These are phyloP conservation scores for Brachypterus glaber DNA, from an alignment of 2,888 invertebrate species.

Conservation along the genomic window DNA sequence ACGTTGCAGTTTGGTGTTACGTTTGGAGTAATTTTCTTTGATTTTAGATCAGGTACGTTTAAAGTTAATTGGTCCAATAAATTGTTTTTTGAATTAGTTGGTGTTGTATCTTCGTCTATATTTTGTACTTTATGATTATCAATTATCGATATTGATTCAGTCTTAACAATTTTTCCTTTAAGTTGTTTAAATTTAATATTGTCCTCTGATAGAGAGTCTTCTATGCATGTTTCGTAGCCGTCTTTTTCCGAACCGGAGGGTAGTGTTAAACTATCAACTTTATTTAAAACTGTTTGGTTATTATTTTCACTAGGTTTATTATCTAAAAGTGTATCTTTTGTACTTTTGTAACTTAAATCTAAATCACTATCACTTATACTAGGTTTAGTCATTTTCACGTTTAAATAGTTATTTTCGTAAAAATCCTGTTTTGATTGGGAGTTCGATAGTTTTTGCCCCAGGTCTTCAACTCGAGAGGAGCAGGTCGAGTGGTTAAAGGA, in stretches of 20 bases:
- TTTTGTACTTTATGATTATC: slow-evolving; percentile 18
- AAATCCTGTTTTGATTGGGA: neutral
- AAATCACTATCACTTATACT: slow-evolving; percentile 30
- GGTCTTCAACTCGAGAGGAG: slow-evolving; percentile 31
- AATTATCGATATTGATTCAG: slow-evolving; percentile 4
- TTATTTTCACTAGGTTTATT: slow-evolving; percentile 16
- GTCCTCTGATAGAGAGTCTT: slow-evolving; percentile 47
- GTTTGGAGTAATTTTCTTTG: slow-evolving; percentile 11
- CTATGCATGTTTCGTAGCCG: slow-evolving; percentile 54
- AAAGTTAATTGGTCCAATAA: slow-evolving; percentile 21
- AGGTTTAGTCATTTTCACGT: slow-evolving; percentile 16
- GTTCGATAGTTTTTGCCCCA: slow-evolving; percentile 26
- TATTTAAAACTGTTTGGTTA: slow-evolving; percentile 16
- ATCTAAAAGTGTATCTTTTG: slow-evolving; percentile 25
- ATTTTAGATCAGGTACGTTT: slow-evolving; percentile 16
- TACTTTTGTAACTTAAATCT: slow-evolving; percentile 33
- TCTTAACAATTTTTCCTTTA: neutral
- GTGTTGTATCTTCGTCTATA: slow-evolving; percentile 26
- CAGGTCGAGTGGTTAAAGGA: slow-evolving; percentile 39
- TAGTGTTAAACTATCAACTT: slow-evolving; percentile 23
- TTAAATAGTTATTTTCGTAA: slow-evolving; percentile 22
- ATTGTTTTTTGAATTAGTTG: slow-evolving; percentile 31
- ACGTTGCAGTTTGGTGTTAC: no score
- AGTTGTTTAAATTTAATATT: slow-evolving; percentile 13
- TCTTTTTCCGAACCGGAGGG: slow-evolving; percentile 29